Evolutionary conservation across 2,888 invertebrate species (phyloP).

Genomic region (Microctonus brassicae): DNA sequence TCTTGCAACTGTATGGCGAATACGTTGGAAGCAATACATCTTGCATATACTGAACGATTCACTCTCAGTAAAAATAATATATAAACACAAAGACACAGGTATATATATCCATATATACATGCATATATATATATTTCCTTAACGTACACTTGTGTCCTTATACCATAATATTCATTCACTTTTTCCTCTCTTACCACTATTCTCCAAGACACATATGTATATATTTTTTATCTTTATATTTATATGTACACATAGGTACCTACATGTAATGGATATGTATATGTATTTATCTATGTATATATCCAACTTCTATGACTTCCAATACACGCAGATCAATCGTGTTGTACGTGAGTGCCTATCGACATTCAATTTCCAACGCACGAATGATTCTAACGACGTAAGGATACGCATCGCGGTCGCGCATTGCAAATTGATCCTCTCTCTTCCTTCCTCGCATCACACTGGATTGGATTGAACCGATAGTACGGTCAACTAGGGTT

Average conservation of each 20-base stretch:
- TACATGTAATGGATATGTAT: no score
- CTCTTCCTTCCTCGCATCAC: not conserved
- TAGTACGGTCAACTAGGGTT: conserved; percentile 1
- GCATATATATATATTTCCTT: not conserved
- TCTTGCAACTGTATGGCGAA: not conserved
- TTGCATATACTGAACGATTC: not conserved
- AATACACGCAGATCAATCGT: not conserved
- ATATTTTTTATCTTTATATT: no score
- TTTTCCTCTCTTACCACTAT: not conserved
- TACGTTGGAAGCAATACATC: not conserved
- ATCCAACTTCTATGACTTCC: not conserved
- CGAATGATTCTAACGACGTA: conserved; percentile 10
- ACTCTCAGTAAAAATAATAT: not conserved
- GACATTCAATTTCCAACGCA: conserved; percentile 9
- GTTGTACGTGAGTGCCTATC: conserved; percentile 1
- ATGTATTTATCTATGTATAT: not conserved
- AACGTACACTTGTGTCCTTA: not conserved
- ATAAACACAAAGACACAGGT: not conserved
- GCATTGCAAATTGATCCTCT: conserved; percentile 1
- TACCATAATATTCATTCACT: not conserved
- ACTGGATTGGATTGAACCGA: not conserved
- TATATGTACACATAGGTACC: not conserved
- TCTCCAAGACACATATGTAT: not conserved
- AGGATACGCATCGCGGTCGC: conserved; percentile 10
- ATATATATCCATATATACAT: no score